A percentile compares a stretch with the other conserved stretches of the same genome.
phyloP scores from a whole-genome alignment of 2,113 vertebrate genomes.

The Bubo bubo region DNA sequence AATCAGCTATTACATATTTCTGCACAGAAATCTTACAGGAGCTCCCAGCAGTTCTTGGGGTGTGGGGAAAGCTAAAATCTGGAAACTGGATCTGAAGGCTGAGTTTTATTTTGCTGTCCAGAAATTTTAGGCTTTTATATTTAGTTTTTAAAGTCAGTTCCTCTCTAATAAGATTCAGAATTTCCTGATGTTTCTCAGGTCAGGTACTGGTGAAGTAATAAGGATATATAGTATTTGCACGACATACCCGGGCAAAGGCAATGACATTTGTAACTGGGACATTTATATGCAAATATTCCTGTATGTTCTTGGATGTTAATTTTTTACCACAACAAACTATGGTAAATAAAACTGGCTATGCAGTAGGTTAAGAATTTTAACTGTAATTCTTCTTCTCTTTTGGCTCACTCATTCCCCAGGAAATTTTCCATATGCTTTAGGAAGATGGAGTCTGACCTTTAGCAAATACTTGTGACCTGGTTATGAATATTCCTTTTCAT shows the following conservation, averaged over 20 bases:
- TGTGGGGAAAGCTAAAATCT: neutral
- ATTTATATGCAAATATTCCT: neutral
- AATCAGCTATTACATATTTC: neutral
- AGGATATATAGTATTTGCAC: neutral
- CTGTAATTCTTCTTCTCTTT: neutral
- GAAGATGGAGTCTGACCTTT: neutral
- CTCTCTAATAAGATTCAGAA: neutral
- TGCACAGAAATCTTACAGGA: neutral
- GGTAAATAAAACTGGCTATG: neutral
- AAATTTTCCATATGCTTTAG: neutral
- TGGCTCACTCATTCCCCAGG: neutral
- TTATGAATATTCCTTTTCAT: neutral
- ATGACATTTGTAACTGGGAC: neutral
- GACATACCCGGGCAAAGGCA: neutral
- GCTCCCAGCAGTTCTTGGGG: neutral
- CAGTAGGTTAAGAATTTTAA: neutral
- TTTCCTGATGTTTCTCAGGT: neutral
- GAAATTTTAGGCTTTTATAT: neutral
- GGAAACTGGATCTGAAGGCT: neutral
- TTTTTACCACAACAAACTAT: neutral
- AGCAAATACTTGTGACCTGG: neutral
- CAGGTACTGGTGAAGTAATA: neutral
- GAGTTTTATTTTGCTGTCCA: neutral
- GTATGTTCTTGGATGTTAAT: neutral
- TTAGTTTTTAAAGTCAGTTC: neutral